These are phyloP conservation scores for Deroplatys truncata DNA, from an alignment of 2,888 invertebrate genomes.

Conservation along the genomic window DNA sequence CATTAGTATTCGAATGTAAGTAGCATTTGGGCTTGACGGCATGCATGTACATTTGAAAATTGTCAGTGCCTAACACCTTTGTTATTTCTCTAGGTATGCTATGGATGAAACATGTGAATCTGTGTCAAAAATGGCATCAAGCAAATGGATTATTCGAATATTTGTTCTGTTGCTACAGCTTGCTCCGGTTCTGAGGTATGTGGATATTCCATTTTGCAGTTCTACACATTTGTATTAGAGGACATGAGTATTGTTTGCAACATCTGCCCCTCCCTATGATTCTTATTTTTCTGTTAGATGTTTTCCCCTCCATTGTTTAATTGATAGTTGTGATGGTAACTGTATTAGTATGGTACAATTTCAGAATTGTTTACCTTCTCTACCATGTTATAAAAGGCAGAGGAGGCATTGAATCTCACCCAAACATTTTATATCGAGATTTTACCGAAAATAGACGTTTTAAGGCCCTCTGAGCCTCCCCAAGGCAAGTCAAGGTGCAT, in stretches of 20 bases:
- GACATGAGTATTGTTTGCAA: background rate
- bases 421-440: too few species aligned
- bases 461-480: too few species aligned
- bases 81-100: slow-evolving; percentile 48
- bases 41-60: too few species aligned
- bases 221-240: background rate
- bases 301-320: too few species aligned
- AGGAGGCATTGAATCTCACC: too few species aligned
- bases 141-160: slow-evolving; percentile 54
- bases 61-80: background rate
- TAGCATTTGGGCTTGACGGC: slow-evolving; percentile 30
- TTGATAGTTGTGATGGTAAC: too few species aligned
- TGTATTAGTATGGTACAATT: too few species aligned
- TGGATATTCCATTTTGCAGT: background rate
- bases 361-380: too few species aligned
- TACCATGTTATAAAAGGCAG: too few species aligned
- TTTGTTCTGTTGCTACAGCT: slow-evolving; percentile 64
- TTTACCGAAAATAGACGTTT: too few species aligned
- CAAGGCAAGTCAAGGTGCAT: too few species aligned
- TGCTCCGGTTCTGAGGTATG: slow-evolving; percentile 64
- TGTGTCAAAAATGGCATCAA: slow-evolving; percentile 56
- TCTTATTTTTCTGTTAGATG: background rate
- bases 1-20: slow-evolving; percentile 70
- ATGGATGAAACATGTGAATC: slow-evolving; percentile 51
- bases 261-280: background rate